A percentile compares a stretch with the other conserved stretches of the same genome.
phyloP scores from a whole-genome alignment of 2,888 invertebrate genomes.

The Xestoiulus laeticollis region DNA sequence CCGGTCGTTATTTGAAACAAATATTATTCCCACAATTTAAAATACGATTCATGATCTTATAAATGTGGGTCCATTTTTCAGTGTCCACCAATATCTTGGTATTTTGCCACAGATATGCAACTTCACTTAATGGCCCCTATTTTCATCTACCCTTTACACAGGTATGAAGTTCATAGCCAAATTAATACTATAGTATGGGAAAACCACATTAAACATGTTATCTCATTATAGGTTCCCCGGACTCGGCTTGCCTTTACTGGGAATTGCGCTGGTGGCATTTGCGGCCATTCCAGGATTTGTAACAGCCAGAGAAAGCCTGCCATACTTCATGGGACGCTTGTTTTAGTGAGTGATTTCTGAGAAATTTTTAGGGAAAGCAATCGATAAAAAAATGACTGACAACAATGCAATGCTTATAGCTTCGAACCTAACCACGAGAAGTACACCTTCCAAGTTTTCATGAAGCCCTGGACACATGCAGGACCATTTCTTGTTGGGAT shows the following conservation, averaged over 20 bases:
- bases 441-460: slow-evolving; percentile 5
- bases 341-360: slow-evolving; percentile 42
- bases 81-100: slow-evolving; percentile 52
- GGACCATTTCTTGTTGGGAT: slow-evolving; percentile 48
- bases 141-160: slow-evolving; percentile 45
- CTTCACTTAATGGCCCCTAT: slow-evolving; percentile 51
- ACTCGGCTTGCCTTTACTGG: not conserved
- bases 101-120: slow-evolving; percentile 51
- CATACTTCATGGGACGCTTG: slow-evolving; percentile 49
- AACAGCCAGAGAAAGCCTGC: slow-evolving; percentile 10
- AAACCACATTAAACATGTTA: not conserved
- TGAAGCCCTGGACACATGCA: slow-evolving; percentile 49
- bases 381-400: not conserved
- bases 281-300: slow-evolving; percentile 11
- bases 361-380: not conserved
- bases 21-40: too few relatives aligned
- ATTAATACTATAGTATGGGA: too few relatives aligned
- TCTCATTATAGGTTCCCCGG: not conserved
- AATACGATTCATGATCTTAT: too few relatives aligned
- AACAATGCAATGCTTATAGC: not conserved
- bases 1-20: not conserved
- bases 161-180: slow-evolving; percentile 34
- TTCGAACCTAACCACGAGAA: slow-evolving; percentile 41
- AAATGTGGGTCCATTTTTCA: not conserved
- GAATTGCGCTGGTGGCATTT: not conserved